Evolutionary conservation across 1,140 invertebrate genomes (phyloP), one percentile per base, ranked within the genome.

Genomic region (Bombus terrestris): DNA sequence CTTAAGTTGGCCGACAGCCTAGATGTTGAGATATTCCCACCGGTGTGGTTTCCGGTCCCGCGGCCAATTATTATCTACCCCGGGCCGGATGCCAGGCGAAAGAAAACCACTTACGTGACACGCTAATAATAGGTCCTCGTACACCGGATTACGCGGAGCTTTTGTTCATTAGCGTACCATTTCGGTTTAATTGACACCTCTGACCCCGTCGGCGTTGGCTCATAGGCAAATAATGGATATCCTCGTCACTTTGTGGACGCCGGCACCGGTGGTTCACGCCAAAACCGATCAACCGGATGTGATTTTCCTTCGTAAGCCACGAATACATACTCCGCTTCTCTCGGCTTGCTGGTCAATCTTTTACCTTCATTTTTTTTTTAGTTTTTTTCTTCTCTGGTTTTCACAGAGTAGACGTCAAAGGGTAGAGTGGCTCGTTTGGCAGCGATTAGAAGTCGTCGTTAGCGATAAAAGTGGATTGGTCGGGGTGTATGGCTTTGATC

Each of bases 181-280:
- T 93, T 93, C 89, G 86, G 88, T 93, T 93, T 94, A 94, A 94
- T 94, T 94, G 92, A 93, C 92, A 92, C 93, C 93, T 93, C 86
- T 93, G 92, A 93, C 90, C 91, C 86, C 83, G 81, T 75, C 84
- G 86, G 87, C 85, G 76, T 81, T 32, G 35, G 41, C 53, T 39
- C 76, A 35, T 85, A 68, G 83, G 39, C 76, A 75, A 85, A 91
- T 92, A 92, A 93, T 92, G 90, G 89, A 92, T 93, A 91, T 89
- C 89, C 81, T 89, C 90, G 86, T 92, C 92, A 84, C 89, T 91
- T 91, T 88, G 74, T 66, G 87, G 43, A 22, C 62, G 41, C 43
- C 37, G 69, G 41, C 32, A 41, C 9, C 71, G 79, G 68, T 41
- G 79, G 79, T 47, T 68, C 35, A 57, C 86, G 66, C 75, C 87